A percentile compares a stretch with the other conserved stretches of the same genome.
Evolutionary conservation across 2,888 invertebrate genomes (phyloP).

Genomic region (Melanostoma mellinum): DNA sequence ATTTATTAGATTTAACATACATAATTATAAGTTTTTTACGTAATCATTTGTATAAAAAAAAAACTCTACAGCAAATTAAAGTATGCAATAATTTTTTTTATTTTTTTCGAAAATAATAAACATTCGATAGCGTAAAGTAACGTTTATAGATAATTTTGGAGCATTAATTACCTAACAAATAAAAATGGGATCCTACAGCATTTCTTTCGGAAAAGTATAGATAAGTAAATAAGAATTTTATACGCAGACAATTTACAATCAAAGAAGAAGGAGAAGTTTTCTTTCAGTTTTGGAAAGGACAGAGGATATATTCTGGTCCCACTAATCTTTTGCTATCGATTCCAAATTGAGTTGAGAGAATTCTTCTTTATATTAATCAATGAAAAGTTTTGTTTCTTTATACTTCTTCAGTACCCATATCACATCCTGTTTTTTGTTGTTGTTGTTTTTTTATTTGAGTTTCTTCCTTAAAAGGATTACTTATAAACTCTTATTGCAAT

Average conservation of each 20-base stretch:
- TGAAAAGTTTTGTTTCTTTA: constrained; percentile 29
- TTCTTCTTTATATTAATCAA: constrained; percentile 42
- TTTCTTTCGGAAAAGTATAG: too few species aligned
- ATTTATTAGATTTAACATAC: too few species aligned
- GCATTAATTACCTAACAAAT: too few species aligned
- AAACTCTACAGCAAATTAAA: too few species aligned
- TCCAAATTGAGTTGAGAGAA: constrained; percentile 70
- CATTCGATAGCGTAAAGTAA: too few species aligned
- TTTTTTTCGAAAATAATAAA: too few species aligned
- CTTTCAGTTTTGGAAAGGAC: constrained; percentile 52
- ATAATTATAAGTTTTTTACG: too few species aligned
- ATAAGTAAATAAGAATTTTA: too few species aligned
- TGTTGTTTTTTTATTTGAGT: constrained; percentile 26
- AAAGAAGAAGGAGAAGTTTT: constrained; percentile 21
- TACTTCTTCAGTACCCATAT: constrained; percentile 4
- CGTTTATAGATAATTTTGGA: too few species aligned
- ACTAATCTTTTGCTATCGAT: constrained; percentile 68
- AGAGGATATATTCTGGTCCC: constrained; percentile 47
- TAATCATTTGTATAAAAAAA: too few species aligned
- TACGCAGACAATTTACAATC: not conserved
- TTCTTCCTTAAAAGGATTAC: constrained; percentile 50
- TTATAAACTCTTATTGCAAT: constrained; percentile 57
- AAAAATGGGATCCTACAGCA: too few species aligned
- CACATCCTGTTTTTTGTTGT: not conserved
- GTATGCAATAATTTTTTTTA: too few species aligned